These are phyloP conservation scores for Furcula furcula DNA, from an alignment of 2,888 invertebrate genomes.

Conservation along the genomic window DNA sequence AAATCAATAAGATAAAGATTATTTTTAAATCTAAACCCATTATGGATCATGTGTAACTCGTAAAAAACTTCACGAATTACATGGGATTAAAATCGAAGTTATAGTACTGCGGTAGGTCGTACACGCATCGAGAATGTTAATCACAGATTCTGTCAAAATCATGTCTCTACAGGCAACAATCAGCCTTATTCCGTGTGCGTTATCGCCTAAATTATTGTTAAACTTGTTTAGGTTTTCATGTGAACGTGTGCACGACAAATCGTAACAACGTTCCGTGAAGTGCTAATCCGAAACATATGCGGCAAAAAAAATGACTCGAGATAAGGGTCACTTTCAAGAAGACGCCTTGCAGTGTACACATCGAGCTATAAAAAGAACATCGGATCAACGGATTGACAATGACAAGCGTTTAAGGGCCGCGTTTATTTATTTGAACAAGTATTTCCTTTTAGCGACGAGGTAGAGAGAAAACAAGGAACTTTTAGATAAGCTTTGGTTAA, in stretches of 20 bases:
- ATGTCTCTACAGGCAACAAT: conserved; percentile 25
- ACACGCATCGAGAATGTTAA: conserved; percentile 28
- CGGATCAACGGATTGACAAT: conserved; percentile 75
- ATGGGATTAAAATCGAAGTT: conserved; percentile 65
- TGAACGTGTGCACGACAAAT: conserved; percentile 43
- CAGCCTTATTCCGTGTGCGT: conserved; percentile 17
- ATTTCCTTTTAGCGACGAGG: conserved; percentile 76
- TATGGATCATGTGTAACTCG: conserved; percentile 57
- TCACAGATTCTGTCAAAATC: conserved; percentile 22
- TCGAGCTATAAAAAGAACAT: conserved; percentile 69
- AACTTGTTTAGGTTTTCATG: conserved; percentile 16
- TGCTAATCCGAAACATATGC: conserved; percentile 78
- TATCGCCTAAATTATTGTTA: conserved; percentile 33
- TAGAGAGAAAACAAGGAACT: conserved; percentile 69
- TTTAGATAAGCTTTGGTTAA: conserved; percentile 70
- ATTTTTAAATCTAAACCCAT: conserved; percentile 44
- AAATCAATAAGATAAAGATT: conserved; percentile 33
- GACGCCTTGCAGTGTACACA: conserved; percentile 60
- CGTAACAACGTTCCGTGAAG: conserved; percentile 67
- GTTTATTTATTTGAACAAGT: conserved; percentile 79
- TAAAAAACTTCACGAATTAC: conserved; percentile 66
- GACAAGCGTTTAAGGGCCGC: conserved; percentile 74
- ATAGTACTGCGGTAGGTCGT: conserved; percentile 75
- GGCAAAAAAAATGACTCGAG: conserved; percentile 69
- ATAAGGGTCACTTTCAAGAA: conserved; percentile 78